Conservation (phyloP, 2,797 vertebrate genomes). For the Erpetoichthys calabaricus region DNA sequence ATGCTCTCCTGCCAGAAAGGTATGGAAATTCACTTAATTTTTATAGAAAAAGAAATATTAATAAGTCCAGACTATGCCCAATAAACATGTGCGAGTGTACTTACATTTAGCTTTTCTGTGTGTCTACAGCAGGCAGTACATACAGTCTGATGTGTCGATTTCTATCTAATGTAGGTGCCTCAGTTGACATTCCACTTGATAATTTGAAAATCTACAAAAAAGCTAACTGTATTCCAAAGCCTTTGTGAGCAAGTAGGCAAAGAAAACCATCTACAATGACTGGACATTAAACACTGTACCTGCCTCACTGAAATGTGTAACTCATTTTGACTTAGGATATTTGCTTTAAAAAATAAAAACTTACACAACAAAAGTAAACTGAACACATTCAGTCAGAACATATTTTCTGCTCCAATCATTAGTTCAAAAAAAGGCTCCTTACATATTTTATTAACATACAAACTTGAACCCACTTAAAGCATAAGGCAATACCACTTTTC, state of each 20-base stretch:
- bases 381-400: too few species aligned
- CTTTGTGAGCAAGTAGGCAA: conserved; percentile 63
- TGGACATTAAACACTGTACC: conserved; percentile 49
- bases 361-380: too few species aligned
- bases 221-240: conserved; percentile 31
- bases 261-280: conserved; percentile 65
- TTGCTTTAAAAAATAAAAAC: too few species aligned
- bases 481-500: too few species aligned
- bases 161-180: not conserved
- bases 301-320: too few species aligned
- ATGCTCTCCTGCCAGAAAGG: conserved; percentile 65
- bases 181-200: not conserved
- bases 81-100: not conserved
- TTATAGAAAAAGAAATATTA: conserved; percentile 12
- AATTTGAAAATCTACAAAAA: conserved; percentile 19
- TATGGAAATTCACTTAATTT: conserved; percentile 21
- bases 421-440: too few species aligned
- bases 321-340: too few species aligned
- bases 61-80: not conserved
- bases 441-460: too few species aligned
- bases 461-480: too few species aligned
- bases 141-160: not conserved
- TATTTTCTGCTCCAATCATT: too few species aligned
- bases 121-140: not conserved
- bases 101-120: not conserved